Base-by-base conservation (phyloP, 1,140 invertebrate genomes). In the Bombus confusus region DNA sequence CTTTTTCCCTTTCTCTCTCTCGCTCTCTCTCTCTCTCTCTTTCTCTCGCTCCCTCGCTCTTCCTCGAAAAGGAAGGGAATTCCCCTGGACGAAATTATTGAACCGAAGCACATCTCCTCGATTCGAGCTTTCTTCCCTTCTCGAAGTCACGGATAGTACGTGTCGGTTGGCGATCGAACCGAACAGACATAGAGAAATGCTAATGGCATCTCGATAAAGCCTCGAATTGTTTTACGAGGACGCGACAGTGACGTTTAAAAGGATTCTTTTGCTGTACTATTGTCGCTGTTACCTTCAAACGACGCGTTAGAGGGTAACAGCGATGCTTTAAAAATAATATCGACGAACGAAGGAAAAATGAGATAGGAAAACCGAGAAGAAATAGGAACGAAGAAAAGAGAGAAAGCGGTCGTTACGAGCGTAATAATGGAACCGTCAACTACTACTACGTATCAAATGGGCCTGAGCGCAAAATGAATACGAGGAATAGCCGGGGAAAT, bases 341-440 rank as follows among this genome's bases (percentile, higher is more conserved):
- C 39, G 59, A 9, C 28, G 52, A 69, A 69, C 37, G 28, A 52
- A 52, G 22, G 47, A n/a, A 31, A 71, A 39, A 28, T 8, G 34
- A 71, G 64, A 25, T 2, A 6, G 31, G 12, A 37, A 15, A 75
- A 75, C 6, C 18, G 43, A 10, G 73, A n/a, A 76, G 10, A 34
- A 22, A 12, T 9, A 25, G 57, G 28, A 22, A 31, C 3, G 39
- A 31, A 28, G 28, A 3, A 43, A 18, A 39, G 22, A 41, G 15
- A 10, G n/a, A 28, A 47, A n/a, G 34, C 13, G 12, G 8, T 34
- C 68, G 68, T 66, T 75, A 64, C 57, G 57, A 66, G 72, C 22
- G 80, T 47, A 68, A 76, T 83, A 83, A 83, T 76, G 41, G 72
- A 76, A 75, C 72, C 72, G 80, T 76, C 80, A 76, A 83, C 72